Conservation (phyloP, 2,113 vertebrate species). For the Oostethus manadensis region DNA sequence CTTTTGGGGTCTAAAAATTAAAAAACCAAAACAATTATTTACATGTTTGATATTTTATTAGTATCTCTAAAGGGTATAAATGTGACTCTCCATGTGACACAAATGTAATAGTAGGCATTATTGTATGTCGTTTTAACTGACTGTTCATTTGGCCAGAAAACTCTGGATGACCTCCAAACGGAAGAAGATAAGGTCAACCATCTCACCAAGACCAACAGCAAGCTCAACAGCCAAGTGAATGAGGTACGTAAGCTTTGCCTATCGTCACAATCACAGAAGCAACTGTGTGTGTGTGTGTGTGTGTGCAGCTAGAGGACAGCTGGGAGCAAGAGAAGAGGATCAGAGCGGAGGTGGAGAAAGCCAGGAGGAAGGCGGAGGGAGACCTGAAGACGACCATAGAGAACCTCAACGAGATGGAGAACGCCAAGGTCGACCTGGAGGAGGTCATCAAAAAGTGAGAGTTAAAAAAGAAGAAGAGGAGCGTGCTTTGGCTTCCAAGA, state of each 20-base stretch:
- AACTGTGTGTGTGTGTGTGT: constrained; percentile 9
- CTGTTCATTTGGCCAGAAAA: constrained; percentile 58
- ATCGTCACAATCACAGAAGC: too few relatives aligned
- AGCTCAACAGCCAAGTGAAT: constrained; percentile 79
- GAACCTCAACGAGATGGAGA: constrained; percentile 68
- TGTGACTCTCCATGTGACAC: background rate
- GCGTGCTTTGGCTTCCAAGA: background rate
- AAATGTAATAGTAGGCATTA: background rate
- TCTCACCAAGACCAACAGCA: constrained; percentile 79
- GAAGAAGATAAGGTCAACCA: constrained; percentile 86
- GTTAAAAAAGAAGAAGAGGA: too few relatives aligned
- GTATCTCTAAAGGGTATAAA: too few relatives aligned
- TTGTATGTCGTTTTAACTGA: background rate
- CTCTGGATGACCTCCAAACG: constrained; percentile 82
- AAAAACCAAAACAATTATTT: too few relatives aligned
- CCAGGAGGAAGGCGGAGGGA: constrained; percentile 58
- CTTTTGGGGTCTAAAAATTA: too few relatives aligned
- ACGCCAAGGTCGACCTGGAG: constrained; percentile 62
- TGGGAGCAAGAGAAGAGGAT: constrained; percentile 73
- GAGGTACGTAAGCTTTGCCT: constrained; percentile 63
- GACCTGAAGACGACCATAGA: constrained; percentile 69
- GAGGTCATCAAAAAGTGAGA: constrained; percentile 68
- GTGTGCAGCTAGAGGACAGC: constrained; percentile 62
- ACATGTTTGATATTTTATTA: too few relatives aligned
- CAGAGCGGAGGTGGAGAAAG: constrained; percentile 66